Evolutionary conservation across 2,888 invertebrate species (phyloP).

Genomic region (Cepaea hortensis): DNA sequence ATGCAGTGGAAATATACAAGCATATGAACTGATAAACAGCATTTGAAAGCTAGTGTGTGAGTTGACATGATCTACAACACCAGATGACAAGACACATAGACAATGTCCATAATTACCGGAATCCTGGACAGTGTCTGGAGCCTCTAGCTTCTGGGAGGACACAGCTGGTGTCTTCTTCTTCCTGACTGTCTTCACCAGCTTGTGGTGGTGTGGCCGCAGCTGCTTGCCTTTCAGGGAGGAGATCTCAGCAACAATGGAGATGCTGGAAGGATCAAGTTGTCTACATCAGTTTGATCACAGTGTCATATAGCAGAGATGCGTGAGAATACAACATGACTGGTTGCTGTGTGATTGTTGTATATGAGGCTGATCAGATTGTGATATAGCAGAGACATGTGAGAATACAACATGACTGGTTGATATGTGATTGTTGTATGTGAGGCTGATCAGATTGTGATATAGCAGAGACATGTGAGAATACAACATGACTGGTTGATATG

Average conservation of each 20-base stretch:
- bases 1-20: too few species aligned
- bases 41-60: too few species aligned
- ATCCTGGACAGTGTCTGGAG: neutral
- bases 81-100: neutral
- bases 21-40: too few species aligned
- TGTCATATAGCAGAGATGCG: neutral
- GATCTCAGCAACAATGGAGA: neutral
- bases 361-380: neutral
- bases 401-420: too few species aligned
- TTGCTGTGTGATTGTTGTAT: neutral
- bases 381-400: too few species aligned
- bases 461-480: too few species aligned
- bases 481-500: too few species aligned
- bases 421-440: too few species aligned
- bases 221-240: neutral
- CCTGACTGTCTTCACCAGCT: neutral
- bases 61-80: too few species aligned
- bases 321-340: neutral
- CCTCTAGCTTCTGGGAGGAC: neutral
- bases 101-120: neutral
- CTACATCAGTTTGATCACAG: neutral
- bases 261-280: conserved; percentile 12
- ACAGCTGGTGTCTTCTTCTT: neutral
- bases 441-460: too few species aligned
- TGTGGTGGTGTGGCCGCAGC: neutral